A percentile compares a stretch with the other conserved stretches of the same genome.
These are phyloP conservation scores for Oophaga pumilio DNA, from an alignment of 2,113 vertebrate genomes.

Conservation along the genomic window DNA sequence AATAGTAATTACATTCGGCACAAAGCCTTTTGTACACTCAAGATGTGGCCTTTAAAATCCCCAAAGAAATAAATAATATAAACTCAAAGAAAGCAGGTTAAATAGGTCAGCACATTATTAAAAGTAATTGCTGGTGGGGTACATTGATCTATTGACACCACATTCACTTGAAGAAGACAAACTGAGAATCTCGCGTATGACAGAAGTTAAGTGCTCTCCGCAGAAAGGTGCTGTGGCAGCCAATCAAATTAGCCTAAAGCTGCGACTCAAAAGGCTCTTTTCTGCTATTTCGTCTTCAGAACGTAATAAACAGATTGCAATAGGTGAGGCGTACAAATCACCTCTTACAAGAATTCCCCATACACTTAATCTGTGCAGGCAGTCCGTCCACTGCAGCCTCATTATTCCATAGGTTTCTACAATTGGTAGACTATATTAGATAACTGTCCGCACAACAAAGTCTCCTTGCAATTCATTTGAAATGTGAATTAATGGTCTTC, in stretches of 20 bases:
- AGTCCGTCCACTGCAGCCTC: neutral
- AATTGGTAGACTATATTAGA: neutral
- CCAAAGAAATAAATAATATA: conserved; percentile 13
- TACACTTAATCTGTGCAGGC: neutral
- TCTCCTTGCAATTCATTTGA: neutral
- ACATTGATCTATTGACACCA: conserved; percentile 34
- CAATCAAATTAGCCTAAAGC: conserved; percentile 18
- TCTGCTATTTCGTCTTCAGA: neutral
- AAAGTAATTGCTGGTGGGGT: conserved; percentile 44
- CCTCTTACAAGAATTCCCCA: neutral
- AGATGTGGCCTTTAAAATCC: neutral
- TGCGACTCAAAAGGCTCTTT: neutral
- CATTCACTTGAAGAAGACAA: conserved; percentile 18
- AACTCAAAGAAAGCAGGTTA: conserved; percentile 19
- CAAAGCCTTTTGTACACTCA: neutral
- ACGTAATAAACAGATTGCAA: conserved; percentile 11
- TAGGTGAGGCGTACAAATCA: neutral
- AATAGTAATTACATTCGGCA: neutral
- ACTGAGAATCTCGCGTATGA: conserved; percentile 15
- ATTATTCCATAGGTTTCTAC: neutral
- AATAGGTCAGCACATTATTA: conserved; percentile 37
- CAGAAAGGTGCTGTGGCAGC: neutral
- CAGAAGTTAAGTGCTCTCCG: neutral
- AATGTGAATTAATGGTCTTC: neutral
- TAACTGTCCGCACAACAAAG: neutral